Evolutionary conservation across 1,140 invertebrate genomes (phyloP), one percentile per base, ranked within the genome.

Genomic region (Battus philenor): DNA sequence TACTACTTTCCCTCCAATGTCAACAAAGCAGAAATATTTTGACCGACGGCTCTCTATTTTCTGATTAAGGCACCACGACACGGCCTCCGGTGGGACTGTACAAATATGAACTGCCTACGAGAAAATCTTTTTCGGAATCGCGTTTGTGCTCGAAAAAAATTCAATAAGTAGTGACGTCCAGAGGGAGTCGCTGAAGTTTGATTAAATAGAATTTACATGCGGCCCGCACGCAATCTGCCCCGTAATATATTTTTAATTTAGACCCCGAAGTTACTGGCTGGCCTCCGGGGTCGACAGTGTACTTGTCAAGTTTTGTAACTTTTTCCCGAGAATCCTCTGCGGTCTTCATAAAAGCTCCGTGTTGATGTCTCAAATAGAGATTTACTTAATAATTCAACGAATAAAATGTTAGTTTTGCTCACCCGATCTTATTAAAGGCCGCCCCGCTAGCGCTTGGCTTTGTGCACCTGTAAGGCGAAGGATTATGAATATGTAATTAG

Each of bases 211-310:
- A 77, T 74, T 76, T 76, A 64, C 68, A 71, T 71, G 62, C 63
- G 58, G 62, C 51, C 61, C 57, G 59, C 31, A 54, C 62, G 29
- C 63, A 68, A 75, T 68, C 65, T 71, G 71, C 46, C 62, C 59
- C 52, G 61, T 69, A 75, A 78, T 71, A 71, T 68, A 74, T 72
- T 77, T 77, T 77, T 77, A 77, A 77, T 74, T 76, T 74, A 75
- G 68, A 59, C 66, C 60, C 54, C 44, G 51, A 75, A 68, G 56
- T 75, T 68, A 62, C 64, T 59, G 59, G 58, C 30, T n/a, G 20
- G 46, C 48, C 53, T 48, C 50, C 43, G 50, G 54, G 47, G 64
- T 20, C 18, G 2, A 20, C 2, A 20, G 2, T 20, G 16, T 32
- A 15, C 31, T 36, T 36, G 33, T 36, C 33, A 36, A 36, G 16